These are phyloP conservation scores for Papilio machaon DNA, from an alignment of 1,140 invertebrate species.

Conservation along the genomic window DNA sequence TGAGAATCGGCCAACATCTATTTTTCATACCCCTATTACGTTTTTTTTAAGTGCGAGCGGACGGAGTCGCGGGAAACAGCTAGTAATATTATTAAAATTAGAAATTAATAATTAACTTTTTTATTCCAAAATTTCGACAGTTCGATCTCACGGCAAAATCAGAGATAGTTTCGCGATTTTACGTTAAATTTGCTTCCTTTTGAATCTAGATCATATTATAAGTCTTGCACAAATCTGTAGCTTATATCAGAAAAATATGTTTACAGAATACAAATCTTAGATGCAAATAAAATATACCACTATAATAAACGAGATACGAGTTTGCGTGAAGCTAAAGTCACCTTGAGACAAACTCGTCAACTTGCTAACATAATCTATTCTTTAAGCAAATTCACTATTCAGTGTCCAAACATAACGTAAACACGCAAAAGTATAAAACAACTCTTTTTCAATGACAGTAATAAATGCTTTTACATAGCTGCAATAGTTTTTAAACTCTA, in stretches of 20 bases:
- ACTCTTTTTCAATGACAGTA: conserved; percentile 1
- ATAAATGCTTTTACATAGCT: not conserved
- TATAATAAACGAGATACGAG: not conserved
- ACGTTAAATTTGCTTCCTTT: no score
- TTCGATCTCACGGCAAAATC: no score
- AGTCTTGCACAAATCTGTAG: no score
- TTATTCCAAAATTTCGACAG: no score
- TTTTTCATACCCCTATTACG: no score
- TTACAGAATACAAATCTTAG: not conserved
- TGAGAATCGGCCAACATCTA: no score
- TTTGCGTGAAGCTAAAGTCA: not conserved
- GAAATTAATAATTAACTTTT: no score
- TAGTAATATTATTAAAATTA: no score
- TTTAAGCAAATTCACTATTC: not conserved
- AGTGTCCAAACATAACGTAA: not conserved
- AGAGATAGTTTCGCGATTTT: no score
- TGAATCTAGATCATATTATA: no score
- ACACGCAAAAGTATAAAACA: not conserved
- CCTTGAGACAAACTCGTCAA: conserved; percentile 1
- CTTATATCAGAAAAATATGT: not conserved
- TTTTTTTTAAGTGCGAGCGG: no score
- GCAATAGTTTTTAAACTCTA: conserved; percentile 1
- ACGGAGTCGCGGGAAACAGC: no score
- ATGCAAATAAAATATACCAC: not conserved
- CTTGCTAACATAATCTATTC: not conserved